Base-by-base conservation (phyloP, 2,888 invertebrate genomes). In the Leucophora obtusa region DNA sequence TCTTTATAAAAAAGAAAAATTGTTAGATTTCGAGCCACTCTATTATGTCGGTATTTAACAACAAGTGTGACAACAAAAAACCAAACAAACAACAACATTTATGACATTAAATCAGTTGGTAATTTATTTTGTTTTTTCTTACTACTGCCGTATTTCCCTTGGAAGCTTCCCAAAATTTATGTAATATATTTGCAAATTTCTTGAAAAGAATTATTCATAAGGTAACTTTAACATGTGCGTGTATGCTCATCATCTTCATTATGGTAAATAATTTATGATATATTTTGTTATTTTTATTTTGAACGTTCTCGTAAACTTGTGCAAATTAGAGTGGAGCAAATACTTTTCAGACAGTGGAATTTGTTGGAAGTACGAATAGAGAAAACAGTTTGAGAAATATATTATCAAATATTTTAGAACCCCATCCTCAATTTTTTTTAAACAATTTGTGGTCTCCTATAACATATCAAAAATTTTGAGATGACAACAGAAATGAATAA, bases 191-290 rank as follows among this genome's bases (percentile, higher is more conserved):
- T 60, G 73, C 59, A 66, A 74, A 60, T 66, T 66, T 66, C 51
- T 73, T 65, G 43, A 38, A 66, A 75, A 47, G 56, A 68, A 69
- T 68, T 62, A 68, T 75, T 75, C 68, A 75, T 75, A 68, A 69
- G 62, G 43, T 62, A 47, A 47, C 15, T 53, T 68, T 17, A n/a
- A 28, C 21, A n/a, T 15, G 15, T 54, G 10, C 38, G 43, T 54
- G 51, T 54, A 8, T 21, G 21, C 54, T 53, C 47, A 60, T 62
- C 53, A 66, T 18, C 4, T 28, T 28, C 7, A 28, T 3, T 17
- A 74, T 74, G 7, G 66, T 54, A 21, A 53, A 58, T 33, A 58
- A 54, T 24, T 54, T 54, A 54, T 21, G 28, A 14, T 24, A 21
- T 54, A 7, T 54, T 21, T 54, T 54, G 18, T 11, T 54, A 24